Conservation (phyloP, 2,113 vertebrate genomes). For the Sapajus apella region DNA sequence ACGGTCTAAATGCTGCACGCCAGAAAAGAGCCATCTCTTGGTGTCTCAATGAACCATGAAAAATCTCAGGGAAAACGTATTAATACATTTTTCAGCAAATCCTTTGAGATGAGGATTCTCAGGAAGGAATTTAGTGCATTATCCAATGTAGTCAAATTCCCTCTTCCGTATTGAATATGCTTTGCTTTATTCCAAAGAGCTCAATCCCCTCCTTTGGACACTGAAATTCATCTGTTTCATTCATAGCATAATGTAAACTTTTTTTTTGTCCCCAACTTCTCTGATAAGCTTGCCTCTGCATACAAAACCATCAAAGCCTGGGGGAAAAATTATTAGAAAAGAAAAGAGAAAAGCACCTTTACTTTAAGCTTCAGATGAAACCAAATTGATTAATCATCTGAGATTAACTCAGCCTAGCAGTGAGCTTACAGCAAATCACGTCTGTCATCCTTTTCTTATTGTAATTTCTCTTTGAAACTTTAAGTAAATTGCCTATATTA, state of each 20-base stretch:
- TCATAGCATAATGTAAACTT: slow-evolving; percentile 66
- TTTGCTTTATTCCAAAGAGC: slow-evolving; percentile 72
- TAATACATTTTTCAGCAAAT: slow-evolving; percentile 57
- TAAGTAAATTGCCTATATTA: neutral
- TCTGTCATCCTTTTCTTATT: neutral
- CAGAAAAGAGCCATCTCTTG: neutral
- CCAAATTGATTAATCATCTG: slow-evolving; percentile 61
- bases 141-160: slow-evolving; percentile 68
- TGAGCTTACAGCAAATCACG: neutral
- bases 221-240: slow-evolving; percentile 73
- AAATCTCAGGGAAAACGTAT: slow-evolving; percentile 49
- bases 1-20: slow-evolving; percentile 17
- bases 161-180: slow-evolving; percentile 70
- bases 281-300: slow-evolving; percentile 78
- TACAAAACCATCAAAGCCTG: slow-evolving; percentile 80
- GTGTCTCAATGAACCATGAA: slow-evolving; percentile 61
- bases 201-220: slow-evolving; percentile 65
- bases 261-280: slow-evolving; percentile 72
- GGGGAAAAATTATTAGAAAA: slow-evolving; percentile 62
- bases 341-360: slow-evolving; percentile 66
- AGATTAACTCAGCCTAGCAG: neutral
- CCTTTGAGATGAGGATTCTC: slow-evolving; percentile 61
- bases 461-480: slow-evolving; percentile 52
- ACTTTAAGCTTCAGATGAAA: slow-evolving; percentile 77
- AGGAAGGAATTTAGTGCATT: slow-evolving; percentile 72